Evolutionary conservation across 2,113 vertebrate genomes (phyloP), one percentile per base, ranked within the genome.

Genomic region (Struthidea cinerea): DNA sequence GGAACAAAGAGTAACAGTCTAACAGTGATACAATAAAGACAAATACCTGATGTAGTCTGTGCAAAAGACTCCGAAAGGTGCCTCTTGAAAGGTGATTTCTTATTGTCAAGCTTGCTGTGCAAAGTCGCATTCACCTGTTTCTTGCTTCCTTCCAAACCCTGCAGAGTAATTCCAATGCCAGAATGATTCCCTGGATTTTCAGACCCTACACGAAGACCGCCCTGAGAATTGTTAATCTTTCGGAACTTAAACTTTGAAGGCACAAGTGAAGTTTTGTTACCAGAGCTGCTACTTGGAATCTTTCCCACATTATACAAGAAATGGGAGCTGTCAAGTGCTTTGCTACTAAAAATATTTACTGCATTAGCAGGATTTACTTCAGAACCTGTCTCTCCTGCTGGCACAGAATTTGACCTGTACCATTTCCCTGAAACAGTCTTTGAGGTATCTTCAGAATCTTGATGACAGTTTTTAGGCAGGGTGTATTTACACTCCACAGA

Each of bases 41-140:
- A 95, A 97, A 93, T 96, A 99, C 99, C 99, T 99, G 98, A 98
- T 79, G 96, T 92, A 77, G 93, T 74, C 20, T 97, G 92, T 46
- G 94, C 96, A 55, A 93, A 96, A 22, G 98, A 97, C 84, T 99
- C 98, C 24, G 98, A 98, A 60, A 97, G 89, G 56, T 98, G 98
- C 47, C 98, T 99, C 96, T 98, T 98, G 95, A 98, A 98, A 75
- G 98, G 92, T 21, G 95, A 57, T 17, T 97, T 98, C 55, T 94
- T 94, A 89, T 60, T 91, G 41, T 93, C 90, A 20, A 90, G 16
- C 13, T 93, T 91, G 82, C 75, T 79, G 83, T 90, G 86, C 39
- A 88, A 95, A 78, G 96, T 63, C 19, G 60, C 81, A 11, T 87
- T 87, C 82, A 80, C 53, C 52, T 94, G 91, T 79, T 77, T 94